Evolutionary conservation across 2,888 invertebrate species (phyloP).

Genomic region (Dryobotodes eremita): DNA sequence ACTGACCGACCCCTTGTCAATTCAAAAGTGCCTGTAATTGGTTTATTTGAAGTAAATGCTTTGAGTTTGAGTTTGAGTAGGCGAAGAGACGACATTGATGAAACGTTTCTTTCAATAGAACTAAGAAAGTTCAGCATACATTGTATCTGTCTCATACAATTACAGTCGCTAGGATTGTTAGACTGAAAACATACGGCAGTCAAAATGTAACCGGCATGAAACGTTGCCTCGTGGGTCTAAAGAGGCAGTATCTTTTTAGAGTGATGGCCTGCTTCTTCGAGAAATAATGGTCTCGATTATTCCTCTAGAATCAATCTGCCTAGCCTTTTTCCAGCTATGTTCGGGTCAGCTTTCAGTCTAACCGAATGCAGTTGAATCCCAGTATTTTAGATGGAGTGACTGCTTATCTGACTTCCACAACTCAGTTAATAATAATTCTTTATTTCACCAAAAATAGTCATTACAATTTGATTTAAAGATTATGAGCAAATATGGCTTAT

Average conservation of each 20-base stretch:
- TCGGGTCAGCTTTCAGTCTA: background rate
- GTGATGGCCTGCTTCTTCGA: background rate
- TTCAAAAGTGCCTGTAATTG: no score
- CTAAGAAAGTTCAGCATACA: conserved; percentile 8
- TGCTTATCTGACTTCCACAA: no score
- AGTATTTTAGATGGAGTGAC: no score
- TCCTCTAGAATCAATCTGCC: background rate
- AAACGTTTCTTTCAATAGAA: conserved; percentile 25
- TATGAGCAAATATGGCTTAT: no score
- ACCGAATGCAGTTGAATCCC: background rate
- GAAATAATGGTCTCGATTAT: background rate
- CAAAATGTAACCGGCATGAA: background rate
- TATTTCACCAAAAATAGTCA: no score
- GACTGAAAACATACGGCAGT: background rate
- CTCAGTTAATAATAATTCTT: no score
- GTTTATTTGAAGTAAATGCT: no score
- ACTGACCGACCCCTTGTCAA: no score
- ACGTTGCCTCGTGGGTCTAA: background rate
- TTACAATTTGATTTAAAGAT: no score
- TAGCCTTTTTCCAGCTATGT: background rate
- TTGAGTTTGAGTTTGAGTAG: no score
- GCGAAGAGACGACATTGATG: background rate
- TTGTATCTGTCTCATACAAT: conserved; percentile 39
- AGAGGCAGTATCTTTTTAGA: no score
- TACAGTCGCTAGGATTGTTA: conserved; percentile 26